Conservation (phyloP, 2,113 vertebrate genomes). For the Sebastes schlegelii region DNA sequence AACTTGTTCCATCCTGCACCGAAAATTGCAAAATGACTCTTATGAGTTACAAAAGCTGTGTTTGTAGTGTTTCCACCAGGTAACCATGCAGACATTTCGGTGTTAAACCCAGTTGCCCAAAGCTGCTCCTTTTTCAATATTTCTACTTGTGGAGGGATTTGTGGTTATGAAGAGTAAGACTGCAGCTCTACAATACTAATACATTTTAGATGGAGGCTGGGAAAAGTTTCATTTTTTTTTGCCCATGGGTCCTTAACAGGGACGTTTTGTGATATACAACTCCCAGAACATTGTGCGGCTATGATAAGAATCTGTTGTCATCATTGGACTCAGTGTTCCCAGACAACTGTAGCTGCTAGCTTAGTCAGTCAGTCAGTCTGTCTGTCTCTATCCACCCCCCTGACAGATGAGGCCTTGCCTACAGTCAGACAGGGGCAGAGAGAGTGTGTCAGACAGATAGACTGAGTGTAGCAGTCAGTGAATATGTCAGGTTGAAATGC, state of each 20-base stretch:
- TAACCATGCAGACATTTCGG: constrained; percentile 22
- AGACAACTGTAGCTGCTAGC: constrained; percentile 55
- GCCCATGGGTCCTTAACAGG: constrained; percentile 50
- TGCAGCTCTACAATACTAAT: constrained; percentile 50
- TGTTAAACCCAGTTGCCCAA: constrained; percentile 49
- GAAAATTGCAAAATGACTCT: background rate
- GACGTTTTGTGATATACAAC: constrained; percentile 51
- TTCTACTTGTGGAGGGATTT: constrained; percentile 60
- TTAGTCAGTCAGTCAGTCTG: constrained; percentile 17
- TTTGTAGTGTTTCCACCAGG: constrained; percentile 33
- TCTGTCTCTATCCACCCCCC: constrained; percentile 11
- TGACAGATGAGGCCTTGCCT: constrained; percentile 25
- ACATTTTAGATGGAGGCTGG: constrained; percentile 32
- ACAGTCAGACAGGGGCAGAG: constrained; percentile 13
- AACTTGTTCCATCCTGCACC: background rate
- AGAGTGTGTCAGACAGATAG: constrained; percentile 31
- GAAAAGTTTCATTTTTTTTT: constrained; percentile 46
- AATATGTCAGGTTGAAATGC: constrained; percentile 61
- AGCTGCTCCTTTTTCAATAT: constrained; percentile 67
- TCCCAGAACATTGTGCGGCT: constrained; percentile 62
- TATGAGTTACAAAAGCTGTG: constrained; percentile 8
- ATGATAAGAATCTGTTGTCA: constrained; percentile 67
- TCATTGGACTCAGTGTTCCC: constrained; percentile 57
- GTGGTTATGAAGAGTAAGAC: constrained; percentile 61
- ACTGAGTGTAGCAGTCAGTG: constrained; percentile 41